Conservation (phyloP, 2,797 vertebrate genomes). For the Eupleurogrammus muticus region DNA sequence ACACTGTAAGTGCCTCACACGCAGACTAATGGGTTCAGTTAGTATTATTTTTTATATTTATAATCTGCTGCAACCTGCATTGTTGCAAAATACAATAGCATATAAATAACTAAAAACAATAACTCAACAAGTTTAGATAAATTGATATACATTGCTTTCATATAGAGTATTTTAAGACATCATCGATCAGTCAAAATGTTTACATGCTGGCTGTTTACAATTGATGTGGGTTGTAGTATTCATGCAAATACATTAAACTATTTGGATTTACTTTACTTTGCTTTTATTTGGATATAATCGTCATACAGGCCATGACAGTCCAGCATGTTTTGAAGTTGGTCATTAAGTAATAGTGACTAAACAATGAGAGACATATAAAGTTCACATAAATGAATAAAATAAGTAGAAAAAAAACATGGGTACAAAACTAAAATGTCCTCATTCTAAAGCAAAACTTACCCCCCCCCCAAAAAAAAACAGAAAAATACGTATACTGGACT, state of each 20-base stretch:
- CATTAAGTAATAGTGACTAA: no score
- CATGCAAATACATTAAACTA: neutral
- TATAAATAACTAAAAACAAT: neutral
- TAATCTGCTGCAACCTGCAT: neutral
- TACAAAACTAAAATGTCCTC: no score
- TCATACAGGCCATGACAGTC: no score
- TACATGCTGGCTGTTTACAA: constrained; percentile 16
- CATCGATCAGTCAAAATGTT: constrained; percentile 43
- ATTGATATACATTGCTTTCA: constrained; percentile 9
- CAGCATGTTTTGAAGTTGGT: no score
- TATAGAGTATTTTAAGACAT: neutral
- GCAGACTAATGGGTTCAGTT: neutral
- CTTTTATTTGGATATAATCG: no score
- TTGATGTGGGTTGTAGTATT: neutral
- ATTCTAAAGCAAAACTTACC: no score
- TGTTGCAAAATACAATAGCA: neutral
- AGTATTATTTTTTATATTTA: neutral
- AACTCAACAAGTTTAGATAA: neutral
- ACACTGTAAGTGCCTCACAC: neutral
- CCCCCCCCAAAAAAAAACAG: no score
- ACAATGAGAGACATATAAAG: no score
- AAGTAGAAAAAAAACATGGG: no score
- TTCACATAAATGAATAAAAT: no score
- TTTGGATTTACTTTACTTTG: neutral
- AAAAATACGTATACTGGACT: no score